Conservation (phyloP, 2,888 invertebrate species). For the Nemurella pictetii region DNA sequence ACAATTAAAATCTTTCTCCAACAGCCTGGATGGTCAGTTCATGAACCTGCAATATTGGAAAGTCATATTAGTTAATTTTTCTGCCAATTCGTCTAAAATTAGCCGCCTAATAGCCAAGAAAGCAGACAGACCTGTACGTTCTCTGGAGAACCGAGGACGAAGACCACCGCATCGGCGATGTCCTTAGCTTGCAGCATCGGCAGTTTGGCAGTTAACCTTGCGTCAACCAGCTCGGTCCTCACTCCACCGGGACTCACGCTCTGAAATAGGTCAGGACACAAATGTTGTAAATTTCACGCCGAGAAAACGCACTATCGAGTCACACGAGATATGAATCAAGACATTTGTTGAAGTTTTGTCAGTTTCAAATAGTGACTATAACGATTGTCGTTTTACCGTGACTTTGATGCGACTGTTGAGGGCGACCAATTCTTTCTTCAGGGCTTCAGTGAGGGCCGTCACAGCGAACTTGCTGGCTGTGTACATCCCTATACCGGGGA, state of each 20-base stretch:
- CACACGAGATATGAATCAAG: too few relatives aligned
- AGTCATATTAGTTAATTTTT: too few relatives aligned
- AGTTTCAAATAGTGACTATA: too few relatives aligned
- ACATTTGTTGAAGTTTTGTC: too few relatives aligned
- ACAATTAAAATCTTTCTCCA: neutral
- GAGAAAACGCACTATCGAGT: too few relatives aligned
- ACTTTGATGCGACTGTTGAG: constrained; percentile 54
- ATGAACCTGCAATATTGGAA: constrained; percentile 25
- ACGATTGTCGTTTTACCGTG: too few relatives aligned
- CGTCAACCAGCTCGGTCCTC: constrained; percentile 45
- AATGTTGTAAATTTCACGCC: too few relatives aligned
- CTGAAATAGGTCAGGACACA: constrained; percentile 48
- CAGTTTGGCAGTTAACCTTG: constrained; percentile 33
- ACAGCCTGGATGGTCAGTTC: constrained; percentile 31
- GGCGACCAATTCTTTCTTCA: constrained; percentile 57
- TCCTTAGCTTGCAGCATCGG: constrained; percentile 51
- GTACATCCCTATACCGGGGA: constrained; percentile 55
- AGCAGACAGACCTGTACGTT: constrained; percentile 49
- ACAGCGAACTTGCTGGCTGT: constrained; percentile 60
- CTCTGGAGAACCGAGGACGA: constrained; percentile 49
- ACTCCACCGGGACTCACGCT: constrained; percentile 51
- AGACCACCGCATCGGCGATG: constrained; percentile 50
- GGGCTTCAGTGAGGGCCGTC: constrained; percentile 57
- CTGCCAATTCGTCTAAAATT: too few relatives aligned
- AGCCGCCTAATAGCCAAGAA: too few relatives aligned